These are phyloP conservation scores for Plemyria rubiginata DNA, from an alignment of 2,888 invertebrate species.

Conservation along the genomic window DNA sequence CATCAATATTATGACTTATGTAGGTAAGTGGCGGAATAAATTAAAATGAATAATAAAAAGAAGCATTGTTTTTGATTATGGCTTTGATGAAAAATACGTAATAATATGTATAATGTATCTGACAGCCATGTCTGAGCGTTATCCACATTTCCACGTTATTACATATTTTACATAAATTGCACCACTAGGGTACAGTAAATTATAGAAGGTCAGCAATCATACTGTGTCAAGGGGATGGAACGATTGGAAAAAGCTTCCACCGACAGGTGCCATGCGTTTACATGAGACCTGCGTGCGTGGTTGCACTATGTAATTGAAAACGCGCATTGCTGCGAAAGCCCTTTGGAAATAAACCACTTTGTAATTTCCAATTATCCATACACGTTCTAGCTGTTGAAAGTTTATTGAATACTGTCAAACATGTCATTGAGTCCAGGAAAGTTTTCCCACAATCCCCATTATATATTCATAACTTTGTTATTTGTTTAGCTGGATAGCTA, in stretches of 20 bases:
- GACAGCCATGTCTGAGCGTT: no score
- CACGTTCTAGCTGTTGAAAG: slow-evolving; percentile 7
- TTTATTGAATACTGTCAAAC: slow-evolving; percentile 17
- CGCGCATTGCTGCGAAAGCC: neutral
- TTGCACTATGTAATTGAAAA: neutral
- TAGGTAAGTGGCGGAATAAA: no score
- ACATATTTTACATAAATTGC: neutral
- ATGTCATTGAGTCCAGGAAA: slow-evolving; percentile 18
- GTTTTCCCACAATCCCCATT: slow-evolving; percentile 12
- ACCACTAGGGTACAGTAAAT: neutral
- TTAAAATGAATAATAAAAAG: no score
- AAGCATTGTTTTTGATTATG: no score
- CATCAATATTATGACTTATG: no score
- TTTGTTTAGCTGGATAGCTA: slow-evolving; percentile 13
- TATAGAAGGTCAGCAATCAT: neutral
- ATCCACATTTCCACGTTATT: neutral
- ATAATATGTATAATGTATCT: no score
- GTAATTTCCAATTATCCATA: slow-evolving; percentile 5
- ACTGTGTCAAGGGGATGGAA: neutral
- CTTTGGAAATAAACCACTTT: neutral
- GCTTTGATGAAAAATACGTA: no score
- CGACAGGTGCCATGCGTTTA: neutral
- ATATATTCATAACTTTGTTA: slow-evolving; percentile 18
- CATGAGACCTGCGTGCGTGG: neutral
- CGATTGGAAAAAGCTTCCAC: neutral